phyloP scores from a whole-genome alignment of 1,140 invertebrate genomes.

The Drosophila kohkoa region DNA sequence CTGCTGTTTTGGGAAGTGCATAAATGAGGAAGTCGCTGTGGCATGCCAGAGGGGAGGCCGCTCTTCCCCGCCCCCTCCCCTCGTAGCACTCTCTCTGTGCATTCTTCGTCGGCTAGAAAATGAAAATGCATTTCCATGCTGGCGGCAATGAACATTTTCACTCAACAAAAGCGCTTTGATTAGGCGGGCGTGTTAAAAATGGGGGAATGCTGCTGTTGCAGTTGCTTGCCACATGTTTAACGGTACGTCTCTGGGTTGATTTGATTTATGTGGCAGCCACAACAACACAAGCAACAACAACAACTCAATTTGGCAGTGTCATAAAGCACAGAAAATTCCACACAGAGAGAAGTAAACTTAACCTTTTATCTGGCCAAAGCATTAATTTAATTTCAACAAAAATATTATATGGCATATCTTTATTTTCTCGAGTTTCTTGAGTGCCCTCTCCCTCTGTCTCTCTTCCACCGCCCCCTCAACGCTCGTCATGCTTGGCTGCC shows the following conservation, averaged over 20 bases:
- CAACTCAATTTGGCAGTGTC: slow-evolving; percentile 54
- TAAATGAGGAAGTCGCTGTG: slow-evolving; percentile 62
- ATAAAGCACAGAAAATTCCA: slow-evolving; percentile 41
- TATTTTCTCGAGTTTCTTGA: slow-evolving; percentile 8
- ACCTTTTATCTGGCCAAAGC: slow-evolving; percentile 38
- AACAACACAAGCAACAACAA: slow-evolving; percentile 28
- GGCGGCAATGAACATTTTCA: slow-evolving; percentile 59
- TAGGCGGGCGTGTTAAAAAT: slow-evolving; percentile 19
- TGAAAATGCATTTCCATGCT: slow-evolving; percentile 63
- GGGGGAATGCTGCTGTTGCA: slow-evolving; percentile 1
- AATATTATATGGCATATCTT: slow-evolving; percentile 29
- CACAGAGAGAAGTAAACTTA: slow-evolving; percentile 30
- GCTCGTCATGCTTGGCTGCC: slow-evolving; percentile 56
- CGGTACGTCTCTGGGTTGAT: slow-evolving; percentile 40
- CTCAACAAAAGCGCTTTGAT: slow-evolving; percentile 59
- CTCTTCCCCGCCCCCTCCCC: too few relatives aligned
- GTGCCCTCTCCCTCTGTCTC: slow-evolving; percentile 1
- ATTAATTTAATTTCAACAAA: slow-evolving; percentile 49
- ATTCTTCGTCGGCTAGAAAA: slow-evolving; percentile 36
- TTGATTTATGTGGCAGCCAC: slow-evolving; percentile 62
- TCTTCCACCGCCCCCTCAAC: neutral
- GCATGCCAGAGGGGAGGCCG: neutral
- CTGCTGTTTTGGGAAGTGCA: slow-evolving; percentile 31
- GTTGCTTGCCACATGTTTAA: slow-evolving; percentile 49
- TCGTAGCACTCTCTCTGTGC: neutral